phyloP scores from a whole-genome alignment of 2,797 vertebrate genomes.

The Salarias fasciatus region DNA sequence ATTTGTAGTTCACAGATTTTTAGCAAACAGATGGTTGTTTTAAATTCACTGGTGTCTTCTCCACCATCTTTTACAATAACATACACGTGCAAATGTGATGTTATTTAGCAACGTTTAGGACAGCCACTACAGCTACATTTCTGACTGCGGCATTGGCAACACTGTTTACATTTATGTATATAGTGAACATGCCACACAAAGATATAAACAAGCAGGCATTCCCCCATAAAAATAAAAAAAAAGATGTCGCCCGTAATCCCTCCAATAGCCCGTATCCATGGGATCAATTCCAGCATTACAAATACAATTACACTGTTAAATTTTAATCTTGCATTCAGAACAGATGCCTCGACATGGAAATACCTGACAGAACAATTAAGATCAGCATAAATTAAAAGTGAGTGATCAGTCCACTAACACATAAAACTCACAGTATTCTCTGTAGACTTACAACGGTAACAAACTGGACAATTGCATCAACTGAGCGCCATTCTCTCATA shows the following conservation, averaged over 20 bases:
- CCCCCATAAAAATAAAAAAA: slow-evolving; percentile 34
- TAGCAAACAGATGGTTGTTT: too few relatives aligned
- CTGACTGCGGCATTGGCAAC: too few relatives aligned
- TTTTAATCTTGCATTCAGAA: slow-evolving; percentile 69
- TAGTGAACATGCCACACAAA: slow-evolving; percentile 82
- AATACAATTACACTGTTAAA: slow-evolving; percentile 68
- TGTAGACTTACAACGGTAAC: slow-evolving; percentile 48
- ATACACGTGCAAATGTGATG: too few relatives aligned
- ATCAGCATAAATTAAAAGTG: slow-evolving; percentile 62
- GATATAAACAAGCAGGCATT: slow-evolving; percentile 69
- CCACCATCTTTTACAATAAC: too few relatives aligned
- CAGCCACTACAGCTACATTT: too few relatives aligned
- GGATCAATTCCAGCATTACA: slow-evolving; percentile 70
- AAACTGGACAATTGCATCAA: too few relatives aligned
- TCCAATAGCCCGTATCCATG: slow-evolving; percentile 32
- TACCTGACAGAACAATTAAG: slow-evolving; percentile 53
- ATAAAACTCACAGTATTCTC: slow-evolving; percentile 62
- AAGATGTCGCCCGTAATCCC: slow-evolving; percentile 13
- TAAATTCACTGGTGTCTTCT: too few relatives aligned
- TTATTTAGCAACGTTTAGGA: too few relatives aligned
- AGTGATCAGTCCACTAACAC: slow-evolving; percentile 57
- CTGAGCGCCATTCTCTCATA: slow-evolving; percentile 19
- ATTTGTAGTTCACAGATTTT: too few relatives aligned
- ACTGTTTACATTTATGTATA: slow-evolving; percentile 72
- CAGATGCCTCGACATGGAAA: slow-evolving; percentile 60